A percentile compares a stretch with the other conserved stretches of the same genome.
Conservation (phyloP, 2,888 invertebrate species). For the Philhelius pedissequus region DNA sequence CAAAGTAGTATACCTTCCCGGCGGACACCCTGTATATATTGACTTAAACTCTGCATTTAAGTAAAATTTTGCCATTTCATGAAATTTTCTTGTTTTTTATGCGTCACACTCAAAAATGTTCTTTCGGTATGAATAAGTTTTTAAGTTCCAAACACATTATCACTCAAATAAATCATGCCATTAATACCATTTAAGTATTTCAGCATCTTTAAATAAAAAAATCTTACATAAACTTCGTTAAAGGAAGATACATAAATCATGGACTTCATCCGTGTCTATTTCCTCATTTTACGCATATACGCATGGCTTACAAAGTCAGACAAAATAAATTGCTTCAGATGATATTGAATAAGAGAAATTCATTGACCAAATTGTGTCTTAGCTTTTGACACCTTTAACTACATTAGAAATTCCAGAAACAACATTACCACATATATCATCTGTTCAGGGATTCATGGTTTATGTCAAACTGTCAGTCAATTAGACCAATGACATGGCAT, state of each 20-base stretch:
- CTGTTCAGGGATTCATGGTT: not conserved
- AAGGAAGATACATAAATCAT: not conserved
- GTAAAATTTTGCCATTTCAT: too few relatives aligned
- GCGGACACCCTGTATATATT: too few relatives aligned
- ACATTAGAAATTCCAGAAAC: not conserved
- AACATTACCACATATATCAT: not conserved
- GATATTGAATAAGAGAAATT: not conserved
- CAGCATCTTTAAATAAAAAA: not conserved
- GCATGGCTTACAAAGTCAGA: not conserved
- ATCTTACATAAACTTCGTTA: not conserved
- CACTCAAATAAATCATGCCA: too few relatives aligned
- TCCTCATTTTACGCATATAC: not conserved
- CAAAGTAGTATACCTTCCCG: too few relatives aligned
- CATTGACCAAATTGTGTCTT: not conserved
- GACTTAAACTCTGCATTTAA: too few relatives aligned
- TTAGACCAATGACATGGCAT: not conserved
- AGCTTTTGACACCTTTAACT: not conserved
- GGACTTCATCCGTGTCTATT: not conserved
- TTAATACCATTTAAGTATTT: not conserved
- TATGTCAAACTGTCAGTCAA: not conserved
- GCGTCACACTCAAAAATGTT: too few relatives aligned
- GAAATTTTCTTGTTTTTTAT: too few relatives aligned
- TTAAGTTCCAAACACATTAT: too few relatives aligned
- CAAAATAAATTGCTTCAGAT: not conserved
- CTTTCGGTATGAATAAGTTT: too few relatives aligned